Evolutionary conservation across 2,888 invertebrate species (phyloP).

Genomic region (Dioctria linearis): DNA sequence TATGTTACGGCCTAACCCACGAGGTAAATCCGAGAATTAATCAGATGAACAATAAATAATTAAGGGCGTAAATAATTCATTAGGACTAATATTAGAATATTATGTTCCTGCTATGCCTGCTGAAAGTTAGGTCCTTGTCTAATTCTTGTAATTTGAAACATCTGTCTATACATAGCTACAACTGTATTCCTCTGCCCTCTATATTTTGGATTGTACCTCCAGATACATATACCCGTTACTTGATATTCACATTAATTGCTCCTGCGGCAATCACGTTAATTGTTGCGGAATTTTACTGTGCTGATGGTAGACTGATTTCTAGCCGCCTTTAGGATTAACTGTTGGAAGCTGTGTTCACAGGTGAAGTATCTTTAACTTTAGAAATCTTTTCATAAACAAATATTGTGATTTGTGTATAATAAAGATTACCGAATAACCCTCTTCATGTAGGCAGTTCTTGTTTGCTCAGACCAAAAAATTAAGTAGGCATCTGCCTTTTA

Average conservation of each 20-base stretch:
- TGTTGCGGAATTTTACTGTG: slow-evolving; percentile 26
- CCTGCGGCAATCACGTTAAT: slow-evolving; percentile 38
- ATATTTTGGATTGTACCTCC: too few relatives aligned
- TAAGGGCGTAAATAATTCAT: slow-evolving; percentile 40
- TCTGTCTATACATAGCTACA: not conserved
- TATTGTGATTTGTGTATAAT: too few relatives aligned
- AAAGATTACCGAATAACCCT: too few relatives aligned
- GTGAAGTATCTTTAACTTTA: too few relatives aligned
- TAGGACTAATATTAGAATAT: slow-evolving; percentile 10
- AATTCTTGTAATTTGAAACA: not conserved
- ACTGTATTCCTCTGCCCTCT: not conserved
- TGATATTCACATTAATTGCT: slow-evolving; percentile 26
- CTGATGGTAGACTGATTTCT: not conserved
- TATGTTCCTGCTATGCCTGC: not conserved
- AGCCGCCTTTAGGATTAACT: not conserved
- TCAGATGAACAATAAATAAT: slow-evolving; percentile 32
- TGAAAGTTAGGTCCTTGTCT: not conserved
- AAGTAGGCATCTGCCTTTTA: too few relatives aligned
- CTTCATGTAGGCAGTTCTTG: too few relatives aligned
- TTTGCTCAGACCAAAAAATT: too few relatives aligned
- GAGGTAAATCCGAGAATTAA: slow-evolving; percentile 6
- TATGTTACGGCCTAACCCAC: too few relatives aligned
- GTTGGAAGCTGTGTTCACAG: too few relatives aligned
- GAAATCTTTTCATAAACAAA: too few relatives aligned
- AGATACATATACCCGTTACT: too few relatives aligned